Conservation (phyloP, 2,888 invertebrate genomes). For the Synergus japonicus region DNA sequence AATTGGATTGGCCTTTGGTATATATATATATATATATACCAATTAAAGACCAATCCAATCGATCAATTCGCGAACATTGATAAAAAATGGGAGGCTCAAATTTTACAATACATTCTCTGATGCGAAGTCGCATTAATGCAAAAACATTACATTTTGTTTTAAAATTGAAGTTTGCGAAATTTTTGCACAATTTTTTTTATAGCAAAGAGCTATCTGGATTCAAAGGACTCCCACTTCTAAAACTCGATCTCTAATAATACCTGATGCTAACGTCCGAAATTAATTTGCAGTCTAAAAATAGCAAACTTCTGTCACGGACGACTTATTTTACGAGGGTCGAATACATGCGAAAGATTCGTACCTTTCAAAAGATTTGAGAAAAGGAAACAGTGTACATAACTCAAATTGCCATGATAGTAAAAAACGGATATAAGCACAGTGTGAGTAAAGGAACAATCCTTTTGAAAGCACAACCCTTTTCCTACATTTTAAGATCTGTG, state of each 20-base stretch:
- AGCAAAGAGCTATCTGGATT: slow-evolving; percentile 35
- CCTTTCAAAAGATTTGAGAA: background rate
- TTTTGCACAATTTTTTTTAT: slow-evolving; percentile 32
- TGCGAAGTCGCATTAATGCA: too few species aligned
- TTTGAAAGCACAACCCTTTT: slow-evolving; percentile 50
- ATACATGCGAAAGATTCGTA: background rate
- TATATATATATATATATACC: too few species aligned
- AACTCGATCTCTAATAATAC: slow-evolving; percentile 46
- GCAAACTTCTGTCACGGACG: slow-evolving; percentile 13
- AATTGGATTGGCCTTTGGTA: too few species aligned
- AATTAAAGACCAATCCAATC: too few species aligned
- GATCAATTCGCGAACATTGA: too few species aligned
- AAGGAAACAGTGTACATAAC: background rate
- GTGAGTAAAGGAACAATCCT: slow-evolving; percentile 48
- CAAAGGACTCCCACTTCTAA: slow-evolving; percentile 53
- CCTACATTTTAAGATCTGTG: slow-evolving; percentile 48
- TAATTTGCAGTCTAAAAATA: slow-evolving; percentile 41
- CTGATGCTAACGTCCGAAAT: slow-evolving; percentile 39
- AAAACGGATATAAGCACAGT: slow-evolving; percentile 40
- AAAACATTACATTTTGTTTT: too few species aligned
- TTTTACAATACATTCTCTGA: too few species aligned
- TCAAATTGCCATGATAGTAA: slow-evolving; percentile 41
- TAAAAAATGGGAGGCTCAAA: too few species aligned
- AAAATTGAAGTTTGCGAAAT: background rate
- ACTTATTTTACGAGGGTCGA: slow-evolving; percentile 16